Conservation (phyloP, 2,113 vertebrate species). For the Grammomys surdaster region DNA sequence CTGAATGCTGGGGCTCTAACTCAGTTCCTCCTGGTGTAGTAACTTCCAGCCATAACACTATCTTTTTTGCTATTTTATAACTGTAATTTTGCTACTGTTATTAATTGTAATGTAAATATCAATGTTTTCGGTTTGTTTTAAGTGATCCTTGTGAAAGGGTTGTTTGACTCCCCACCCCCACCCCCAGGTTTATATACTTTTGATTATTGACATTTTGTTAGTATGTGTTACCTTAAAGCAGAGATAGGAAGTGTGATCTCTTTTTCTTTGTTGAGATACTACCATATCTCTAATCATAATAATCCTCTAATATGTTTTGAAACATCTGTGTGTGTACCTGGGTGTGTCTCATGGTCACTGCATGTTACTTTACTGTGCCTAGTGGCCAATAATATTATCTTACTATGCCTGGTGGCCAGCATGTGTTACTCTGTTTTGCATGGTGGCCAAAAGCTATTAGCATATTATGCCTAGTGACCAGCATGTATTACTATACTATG, state of each 20-base stretch:
- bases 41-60: background rate
- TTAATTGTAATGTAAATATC: background rate
- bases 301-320: background rate
- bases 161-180: background rate
- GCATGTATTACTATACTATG: background rate
- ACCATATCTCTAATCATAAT: background rate
- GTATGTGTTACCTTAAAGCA: background rate
- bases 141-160: background rate
- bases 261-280: background rate
- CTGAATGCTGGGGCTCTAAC: background rate
- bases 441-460: background rate
- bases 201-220: slow-evolving; percentile 45
- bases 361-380: background rate
- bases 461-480: background rate
- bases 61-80: background rate
- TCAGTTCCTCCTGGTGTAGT: background rate
- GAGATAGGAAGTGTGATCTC: background rate
- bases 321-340: background rate
- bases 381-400: background rate
- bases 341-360: background rate
- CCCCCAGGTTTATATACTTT: background rate
- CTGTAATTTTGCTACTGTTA: background rate
- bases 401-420: background rate
- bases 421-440: background rate
- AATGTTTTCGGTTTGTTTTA: background rate